Evolutionary conservation across 2,113 vertebrate species (phyloP).

Genomic region (Anser brachyrhynchus): DNA sequence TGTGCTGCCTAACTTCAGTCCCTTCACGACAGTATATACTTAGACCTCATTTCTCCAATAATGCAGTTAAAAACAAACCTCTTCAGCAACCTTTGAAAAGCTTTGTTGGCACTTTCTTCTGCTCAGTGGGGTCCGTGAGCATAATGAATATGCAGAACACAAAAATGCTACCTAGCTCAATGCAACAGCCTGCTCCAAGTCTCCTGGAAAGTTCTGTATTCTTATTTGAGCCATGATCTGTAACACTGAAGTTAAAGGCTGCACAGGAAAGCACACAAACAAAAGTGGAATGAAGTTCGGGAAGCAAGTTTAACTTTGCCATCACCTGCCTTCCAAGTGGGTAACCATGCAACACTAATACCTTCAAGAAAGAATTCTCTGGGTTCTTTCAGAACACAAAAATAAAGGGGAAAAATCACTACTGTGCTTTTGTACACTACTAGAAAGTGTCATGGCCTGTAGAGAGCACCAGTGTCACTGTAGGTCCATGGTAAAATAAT

Average conservation of each 20-base stretch:
- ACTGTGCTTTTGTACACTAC: fast-evolving
- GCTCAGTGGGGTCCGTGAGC: background rate
- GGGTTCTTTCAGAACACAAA: background rate
- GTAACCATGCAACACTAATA: background rate
- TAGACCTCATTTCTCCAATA: background rate
- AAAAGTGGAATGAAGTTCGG: background rate
- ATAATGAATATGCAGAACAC: background rate
- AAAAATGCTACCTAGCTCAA: background rate
- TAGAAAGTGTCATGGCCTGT: background rate
- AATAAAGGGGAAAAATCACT: background rate
- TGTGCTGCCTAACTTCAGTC: background rate
- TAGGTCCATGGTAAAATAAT: fast-evolving
- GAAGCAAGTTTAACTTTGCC: background rate
- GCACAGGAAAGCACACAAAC: background rate
- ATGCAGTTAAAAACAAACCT: background rate
- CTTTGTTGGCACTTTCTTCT: background rate
- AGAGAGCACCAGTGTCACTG: background rate
- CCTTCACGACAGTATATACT: fast-evolving
- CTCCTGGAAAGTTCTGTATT: background rate
- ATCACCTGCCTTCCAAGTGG: background rate
- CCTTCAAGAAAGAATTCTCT: background rate
- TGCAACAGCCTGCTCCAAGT: background rate
- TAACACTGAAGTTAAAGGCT: background rate
- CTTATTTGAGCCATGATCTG: background rate
- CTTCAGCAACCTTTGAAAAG: background rate